Conservation (phyloP, 2,797 vertebrate species). For the Melanotaenia trifasciata region DNA sequence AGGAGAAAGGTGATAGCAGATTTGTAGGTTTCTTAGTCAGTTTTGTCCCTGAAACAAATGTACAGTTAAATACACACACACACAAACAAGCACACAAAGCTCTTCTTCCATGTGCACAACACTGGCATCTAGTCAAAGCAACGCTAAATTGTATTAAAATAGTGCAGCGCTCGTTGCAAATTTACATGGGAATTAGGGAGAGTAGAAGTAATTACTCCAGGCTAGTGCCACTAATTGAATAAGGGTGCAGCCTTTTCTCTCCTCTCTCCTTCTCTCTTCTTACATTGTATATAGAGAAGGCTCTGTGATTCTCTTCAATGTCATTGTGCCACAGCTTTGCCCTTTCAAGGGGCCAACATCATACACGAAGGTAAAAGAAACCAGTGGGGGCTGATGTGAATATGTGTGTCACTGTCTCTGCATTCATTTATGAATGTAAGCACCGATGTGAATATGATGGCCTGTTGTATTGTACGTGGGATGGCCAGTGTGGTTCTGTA, state of each 20-base stretch:
- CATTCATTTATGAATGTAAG: slow-evolving; percentile 29
- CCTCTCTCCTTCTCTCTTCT: slow-evolving; percentile 56
- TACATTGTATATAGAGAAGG: slow-evolving; percentile 62
- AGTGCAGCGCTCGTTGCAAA: slow-evolving; percentile 81
- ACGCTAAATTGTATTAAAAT: slow-evolving; percentile 84
- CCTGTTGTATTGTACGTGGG: slow-evolving; percentile 15
- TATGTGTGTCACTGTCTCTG: slow-evolving; percentile 19
- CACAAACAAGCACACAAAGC: slow-evolving; percentile 37
- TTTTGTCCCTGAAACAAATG: slow-evolving; percentile 60
- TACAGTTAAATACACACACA: slow-evolving; percentile 5
- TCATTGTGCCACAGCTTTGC: slow-evolving; percentile 71
- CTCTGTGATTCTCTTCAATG: slow-evolving; percentile 72
- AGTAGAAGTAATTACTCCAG: slow-evolving; percentile 82
- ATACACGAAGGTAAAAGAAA: slow-evolving; percentile 35
- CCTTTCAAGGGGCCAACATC: slow-evolving; percentile 71
- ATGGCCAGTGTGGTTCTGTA: slow-evolving; percentile 50
- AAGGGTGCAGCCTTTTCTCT: slow-evolving; percentile 77
- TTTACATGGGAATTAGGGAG: slow-evolving; percentile 84
- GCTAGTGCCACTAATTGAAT: slow-evolving; percentile 81
- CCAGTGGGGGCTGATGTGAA: slow-evolving; percentile 24
- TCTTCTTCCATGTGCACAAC: slow-evolving; percentile 51
- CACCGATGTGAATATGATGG: slow-evolving; percentile 38
- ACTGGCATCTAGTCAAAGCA: slow-evolving; percentile 80
- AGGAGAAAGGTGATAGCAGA: slow-evolving; percentile 42
- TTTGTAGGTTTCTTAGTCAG: slow-evolving; percentile 57